Conservation (phyloP, 2,797 vertebrate genomes). For the Eulemur coronatus region DNA sequence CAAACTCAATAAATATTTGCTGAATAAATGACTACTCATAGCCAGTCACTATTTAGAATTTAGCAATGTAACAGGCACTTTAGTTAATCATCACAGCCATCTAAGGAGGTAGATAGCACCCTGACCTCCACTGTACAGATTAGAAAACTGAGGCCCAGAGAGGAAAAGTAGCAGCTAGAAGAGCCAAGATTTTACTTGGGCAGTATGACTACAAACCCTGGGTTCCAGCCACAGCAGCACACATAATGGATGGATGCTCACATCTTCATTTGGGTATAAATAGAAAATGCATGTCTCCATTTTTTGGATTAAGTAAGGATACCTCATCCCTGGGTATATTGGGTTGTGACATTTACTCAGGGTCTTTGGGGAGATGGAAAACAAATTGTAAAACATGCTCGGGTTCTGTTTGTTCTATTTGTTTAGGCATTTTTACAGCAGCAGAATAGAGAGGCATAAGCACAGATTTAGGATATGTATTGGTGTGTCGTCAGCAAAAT, state of each 20-base stretch:
- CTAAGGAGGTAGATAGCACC: not conserved
- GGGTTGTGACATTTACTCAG: not conserved
- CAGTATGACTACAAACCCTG: not conserved
- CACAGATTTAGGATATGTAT: not conserved
- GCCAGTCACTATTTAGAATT: not conserved
- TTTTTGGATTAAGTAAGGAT: not conserved
- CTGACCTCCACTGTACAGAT: not conserved
- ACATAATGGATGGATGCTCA: not conserved
- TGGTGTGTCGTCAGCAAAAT: not conserved
- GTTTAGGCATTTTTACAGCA: not conserved
- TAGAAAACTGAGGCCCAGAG: not conserved
- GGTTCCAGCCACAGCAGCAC: not conserved
- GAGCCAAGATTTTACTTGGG: not conserved
- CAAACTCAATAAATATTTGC: not conserved
- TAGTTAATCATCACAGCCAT: not conserved
- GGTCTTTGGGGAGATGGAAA: not conserved
- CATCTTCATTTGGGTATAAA: not conserved
- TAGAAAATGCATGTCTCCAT: not conserved
- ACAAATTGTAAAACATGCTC: not conserved
- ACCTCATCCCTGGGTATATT: no score
- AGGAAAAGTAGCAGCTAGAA: not conserved
- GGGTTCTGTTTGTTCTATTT: not conserved
- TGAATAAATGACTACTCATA: not conserved
- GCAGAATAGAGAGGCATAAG: not conserved
- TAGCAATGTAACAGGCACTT: not conserved